Evolutionary conservation across 1,140 invertebrate species (phyloP).

Genomic region (Lepidurus packardi): DNA sequence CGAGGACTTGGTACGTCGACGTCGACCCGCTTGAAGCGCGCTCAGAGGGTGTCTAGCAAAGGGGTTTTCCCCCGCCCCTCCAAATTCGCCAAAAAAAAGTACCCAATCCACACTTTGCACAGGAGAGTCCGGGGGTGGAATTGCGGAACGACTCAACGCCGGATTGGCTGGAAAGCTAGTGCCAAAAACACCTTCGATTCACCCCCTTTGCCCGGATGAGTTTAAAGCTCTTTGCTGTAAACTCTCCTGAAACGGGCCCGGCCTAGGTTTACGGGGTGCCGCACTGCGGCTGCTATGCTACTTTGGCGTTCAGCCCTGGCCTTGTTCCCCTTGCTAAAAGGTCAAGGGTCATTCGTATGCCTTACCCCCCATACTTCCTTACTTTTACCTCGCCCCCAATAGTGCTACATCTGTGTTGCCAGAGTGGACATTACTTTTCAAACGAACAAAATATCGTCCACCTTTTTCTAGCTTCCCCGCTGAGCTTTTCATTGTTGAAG

Average conservation of each 20-base stretch:
- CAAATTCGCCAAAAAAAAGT: constrained; percentile 11
- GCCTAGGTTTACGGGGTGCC: constrained; percentile 7
- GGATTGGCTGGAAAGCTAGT: neutral
- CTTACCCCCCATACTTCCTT: neutral
- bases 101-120: neutral
- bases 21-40: constrained; percentile 11
- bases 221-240: neutral
- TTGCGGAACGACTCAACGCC: neutral
- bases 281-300: constrained; percentile 11
- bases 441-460: neutral
- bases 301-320: constrained; percentile 1
- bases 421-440: neutral
- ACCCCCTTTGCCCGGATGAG: neutral
- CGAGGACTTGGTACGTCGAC: neutral
- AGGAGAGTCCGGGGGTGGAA: neutral
- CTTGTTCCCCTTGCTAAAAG: neutral
- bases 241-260: neutral
- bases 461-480: neutral
- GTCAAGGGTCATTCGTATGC: neutral
- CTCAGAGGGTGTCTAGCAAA: neutral
- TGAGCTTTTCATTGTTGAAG: no score
- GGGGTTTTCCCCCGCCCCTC: neutral
- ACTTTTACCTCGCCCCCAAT: neutral
- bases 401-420: neutral
- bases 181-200: neutral